Evolutionary conservation across 2,888 invertebrate genomes (phyloP).

Genomic region (Drosophila helvetica): DNA sequence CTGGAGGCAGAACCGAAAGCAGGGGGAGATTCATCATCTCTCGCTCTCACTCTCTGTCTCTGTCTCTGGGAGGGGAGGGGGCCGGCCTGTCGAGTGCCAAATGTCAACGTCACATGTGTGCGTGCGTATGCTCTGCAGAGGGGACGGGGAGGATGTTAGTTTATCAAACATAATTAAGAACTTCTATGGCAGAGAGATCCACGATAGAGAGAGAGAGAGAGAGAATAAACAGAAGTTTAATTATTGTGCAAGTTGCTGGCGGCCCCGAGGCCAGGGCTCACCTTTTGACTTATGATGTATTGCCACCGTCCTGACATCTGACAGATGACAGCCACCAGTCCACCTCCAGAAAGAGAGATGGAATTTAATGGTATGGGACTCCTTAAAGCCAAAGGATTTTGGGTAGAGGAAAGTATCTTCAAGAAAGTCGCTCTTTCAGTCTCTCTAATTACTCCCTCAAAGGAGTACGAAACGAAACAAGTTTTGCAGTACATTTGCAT

Average conservation of each 20-base stretch:
- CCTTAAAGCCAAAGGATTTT: conserved; percentile 35
- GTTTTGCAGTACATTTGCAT: conserved; percentile 61
- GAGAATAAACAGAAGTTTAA: conserved; percentile 80
- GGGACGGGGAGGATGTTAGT: conserved; percentile 47
- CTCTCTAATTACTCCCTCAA: conserved; percentile 29
- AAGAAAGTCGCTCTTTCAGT: conserved; percentile 7
- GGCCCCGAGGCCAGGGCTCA: conserved; percentile 65
- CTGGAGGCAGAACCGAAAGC: background rate
- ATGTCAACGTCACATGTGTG: conserved; percentile 62
- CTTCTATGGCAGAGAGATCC: conserved; percentile 30
- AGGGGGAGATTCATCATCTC: conserved; percentile 49
- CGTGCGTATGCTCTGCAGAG: conserved; percentile 9
- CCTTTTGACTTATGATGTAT: conserved; percentile 81
- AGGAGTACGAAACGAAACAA: conserved; percentile 20
- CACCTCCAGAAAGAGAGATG: conserved; percentile 23
- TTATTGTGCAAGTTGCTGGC: conserved; percentile 61
- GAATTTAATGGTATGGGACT: too few relatives aligned
- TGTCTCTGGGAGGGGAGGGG: too few relatives aligned
- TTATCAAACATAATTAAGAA: conserved; percentile 77
- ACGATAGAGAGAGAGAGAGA: conserved; percentile 36
- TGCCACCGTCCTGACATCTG: conserved; percentile 72
- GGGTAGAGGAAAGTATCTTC: conserved; percentile 6
- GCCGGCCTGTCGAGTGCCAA: conserved; percentile 52
- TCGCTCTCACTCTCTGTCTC: background rate
- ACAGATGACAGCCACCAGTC: conserved; percentile 59